Conservation (phyloP, 2,113 vertebrate genomes). For the Oryzias woworae region DNA sequence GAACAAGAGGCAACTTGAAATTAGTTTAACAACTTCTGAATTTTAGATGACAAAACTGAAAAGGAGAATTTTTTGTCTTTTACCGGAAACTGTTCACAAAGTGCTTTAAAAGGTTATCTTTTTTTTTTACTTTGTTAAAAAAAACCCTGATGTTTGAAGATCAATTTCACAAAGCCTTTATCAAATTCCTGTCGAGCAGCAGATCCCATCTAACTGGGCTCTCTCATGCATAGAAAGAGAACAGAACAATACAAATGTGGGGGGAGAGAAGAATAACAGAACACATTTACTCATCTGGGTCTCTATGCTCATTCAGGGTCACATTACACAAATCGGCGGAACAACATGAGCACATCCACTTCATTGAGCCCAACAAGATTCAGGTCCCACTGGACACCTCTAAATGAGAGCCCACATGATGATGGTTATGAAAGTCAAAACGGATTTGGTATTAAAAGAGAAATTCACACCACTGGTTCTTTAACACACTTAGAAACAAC, state of each 20-base stretch:
- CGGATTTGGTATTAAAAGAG: background rate
- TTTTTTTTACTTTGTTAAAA: no score
- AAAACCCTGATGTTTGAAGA: no score
- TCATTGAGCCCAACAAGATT: constrained; percentile 39
- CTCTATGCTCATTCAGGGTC: constrained; percentile 55
- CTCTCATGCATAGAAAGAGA: constrained; percentile 60
- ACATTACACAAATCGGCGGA: constrained; percentile 36
- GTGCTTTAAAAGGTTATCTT: no score
- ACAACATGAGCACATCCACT: constrained; percentile 40
- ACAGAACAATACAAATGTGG: constrained; percentile 17
- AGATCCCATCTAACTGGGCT: constrained; percentile 50
- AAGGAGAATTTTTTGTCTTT: no score
- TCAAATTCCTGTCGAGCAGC: no score
- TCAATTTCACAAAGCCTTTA: no score
- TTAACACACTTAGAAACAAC: background rate
- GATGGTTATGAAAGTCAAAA: background rate
- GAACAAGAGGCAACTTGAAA: no score
- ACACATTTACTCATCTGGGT: constrained; percentile 43
- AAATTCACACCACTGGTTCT: background rate
- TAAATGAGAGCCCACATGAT: background rate
- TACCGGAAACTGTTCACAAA: no score
- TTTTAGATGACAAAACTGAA: no score
- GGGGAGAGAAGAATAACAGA: constrained; percentile 6
- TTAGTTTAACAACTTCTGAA: no score
- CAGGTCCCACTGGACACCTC: constrained; percentile 4